Percentiles rank a stretch among this genome's conserved stretches.
Evolutionary conservation across 2,113 vertebrate genomes (phyloP).

Genomic region (Peromyscus leucopus): DNA sequence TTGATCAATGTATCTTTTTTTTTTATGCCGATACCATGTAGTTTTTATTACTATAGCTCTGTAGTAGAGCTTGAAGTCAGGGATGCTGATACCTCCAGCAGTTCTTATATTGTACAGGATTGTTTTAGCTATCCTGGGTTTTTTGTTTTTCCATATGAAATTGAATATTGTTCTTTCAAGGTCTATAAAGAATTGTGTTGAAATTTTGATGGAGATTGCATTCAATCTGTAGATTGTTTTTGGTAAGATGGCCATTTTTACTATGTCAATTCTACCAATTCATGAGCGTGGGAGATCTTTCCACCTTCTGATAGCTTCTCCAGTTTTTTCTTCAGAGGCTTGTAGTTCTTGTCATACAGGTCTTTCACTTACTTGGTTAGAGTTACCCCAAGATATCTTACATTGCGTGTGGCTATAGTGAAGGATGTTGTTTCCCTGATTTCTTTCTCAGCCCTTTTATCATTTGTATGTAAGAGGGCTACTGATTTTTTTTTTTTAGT

Average conservation of each 20-base stretch:
- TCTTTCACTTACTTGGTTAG: neutral
- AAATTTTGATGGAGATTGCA: neutral
- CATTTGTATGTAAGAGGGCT: neutral
- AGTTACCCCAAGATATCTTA: neutral
- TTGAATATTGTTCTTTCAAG: neutral
- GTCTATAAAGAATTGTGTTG: neutral
- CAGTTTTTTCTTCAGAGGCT: neutral
- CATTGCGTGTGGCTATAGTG: neutral
- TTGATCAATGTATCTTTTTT: neutral
- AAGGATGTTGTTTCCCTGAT: neutral
- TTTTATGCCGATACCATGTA: neutral
- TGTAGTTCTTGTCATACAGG: neutral
- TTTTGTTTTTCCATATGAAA: neutral
- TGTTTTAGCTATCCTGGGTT: neutral
- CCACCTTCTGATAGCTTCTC: neutral
- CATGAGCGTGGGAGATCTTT: neutral
- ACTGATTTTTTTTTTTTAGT: neutral
- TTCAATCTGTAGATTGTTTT: neutral
- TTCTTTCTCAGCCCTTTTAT: too few relatives aligned
- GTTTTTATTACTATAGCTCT: neutral
- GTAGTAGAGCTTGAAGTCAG: neutral
- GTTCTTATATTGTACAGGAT: neutral
- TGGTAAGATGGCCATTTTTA: neutral
- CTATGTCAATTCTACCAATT: neutral
- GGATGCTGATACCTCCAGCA: neutral